Conservation (phyloP, 2,113 vertebrate species). For the Colossoma macropomum region DNA sequence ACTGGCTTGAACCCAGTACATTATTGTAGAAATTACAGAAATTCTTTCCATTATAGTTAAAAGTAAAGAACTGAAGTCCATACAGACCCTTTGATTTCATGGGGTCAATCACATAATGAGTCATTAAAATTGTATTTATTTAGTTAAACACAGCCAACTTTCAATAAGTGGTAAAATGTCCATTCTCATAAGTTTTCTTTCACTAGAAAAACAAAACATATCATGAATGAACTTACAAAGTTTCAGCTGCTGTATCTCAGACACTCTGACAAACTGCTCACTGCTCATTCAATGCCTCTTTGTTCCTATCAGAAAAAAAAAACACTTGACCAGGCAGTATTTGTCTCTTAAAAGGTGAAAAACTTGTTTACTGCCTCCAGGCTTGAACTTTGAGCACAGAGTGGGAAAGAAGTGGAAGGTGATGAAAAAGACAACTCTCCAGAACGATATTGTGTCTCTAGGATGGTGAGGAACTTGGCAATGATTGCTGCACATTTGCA, state of each 20-base stretch:
- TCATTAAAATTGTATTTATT: too few species aligned
- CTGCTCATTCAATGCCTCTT: slow-evolving; percentile 28
- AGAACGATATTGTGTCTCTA: slow-evolving; percentile 28
- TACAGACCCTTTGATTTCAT: too few species aligned
- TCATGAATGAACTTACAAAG: background rate
- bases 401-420: background rate
- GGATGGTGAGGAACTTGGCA: slow-evolving; percentile 68
- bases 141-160: too few species aligned
- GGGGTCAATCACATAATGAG: too few species aligned
- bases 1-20: too few species aligned
- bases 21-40: too few species aligned
- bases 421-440: slow-evolving; percentile 22
- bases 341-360: slow-evolving; percentile 24
- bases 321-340: slow-evolving; percentile 3
- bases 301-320: slow-evolving; percentile 33
- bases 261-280: background rate
- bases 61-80: too few species aligned
- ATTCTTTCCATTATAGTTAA: too few species aligned
- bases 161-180: too few species aligned
- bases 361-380: slow-evolving; percentile 31
- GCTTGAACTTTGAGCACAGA: slow-evolving; percentile 11
- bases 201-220: too few species aligned
- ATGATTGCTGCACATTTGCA: slow-evolving; percentile 66
- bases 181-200: too few species aligned
- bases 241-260: too few species aligned